Base-by-base conservation (phyloP, 2,797 vertebrate genomes). In the Sylvia borin region DNA sequence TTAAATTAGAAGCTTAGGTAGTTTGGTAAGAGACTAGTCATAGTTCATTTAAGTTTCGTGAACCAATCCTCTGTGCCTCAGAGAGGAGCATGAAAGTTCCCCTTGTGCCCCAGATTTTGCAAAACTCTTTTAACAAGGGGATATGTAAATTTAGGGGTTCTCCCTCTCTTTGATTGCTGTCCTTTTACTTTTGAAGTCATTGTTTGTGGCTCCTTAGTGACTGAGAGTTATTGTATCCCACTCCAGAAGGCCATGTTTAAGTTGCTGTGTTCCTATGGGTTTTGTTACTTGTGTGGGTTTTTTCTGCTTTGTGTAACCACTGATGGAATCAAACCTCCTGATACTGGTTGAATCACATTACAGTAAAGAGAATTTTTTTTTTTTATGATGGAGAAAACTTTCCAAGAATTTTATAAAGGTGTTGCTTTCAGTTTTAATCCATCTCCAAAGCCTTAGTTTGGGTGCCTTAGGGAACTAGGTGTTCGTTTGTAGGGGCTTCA, bases 91-190 rank as follows among this genome's bases (percentile, higher is more conserved):
- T 74, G 58, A 48, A 95, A 94, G 88, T 90, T 88, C 79, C 86
- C 48, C 14, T 54, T 54, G 14, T 61, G 48, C 80, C 94, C 62
- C 81, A 54, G 29, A 82, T 95, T 96, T 89, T 96, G 85, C 80
- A 96, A 96, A 93, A 34, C 48, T 40, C 8, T 80, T 71, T 91
- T 68, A 45, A 86, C 21, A 51, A 71, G 58, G 51, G 19, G 25
- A 24, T 92, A 27, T 76, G 91, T 68, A 90, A 92, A 72, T 47
- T 13, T 62, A 73, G n/a, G 24, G 10, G 42, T 97, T 90, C 70
- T 90, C 93, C 71, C 21, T 70, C 58, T 43, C 43, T 87, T 84
- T 42, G 45, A 17, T n/a, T 78, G 36, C 57, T 48, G 38, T 66
- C 40, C 18, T 5, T 74, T 93, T 64, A 12, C 57, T 78, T 85